Evolutionary conservation across 2,888 invertebrate genomes (phyloP).

Genomic region (Phrixothrix hirtus): DNA sequence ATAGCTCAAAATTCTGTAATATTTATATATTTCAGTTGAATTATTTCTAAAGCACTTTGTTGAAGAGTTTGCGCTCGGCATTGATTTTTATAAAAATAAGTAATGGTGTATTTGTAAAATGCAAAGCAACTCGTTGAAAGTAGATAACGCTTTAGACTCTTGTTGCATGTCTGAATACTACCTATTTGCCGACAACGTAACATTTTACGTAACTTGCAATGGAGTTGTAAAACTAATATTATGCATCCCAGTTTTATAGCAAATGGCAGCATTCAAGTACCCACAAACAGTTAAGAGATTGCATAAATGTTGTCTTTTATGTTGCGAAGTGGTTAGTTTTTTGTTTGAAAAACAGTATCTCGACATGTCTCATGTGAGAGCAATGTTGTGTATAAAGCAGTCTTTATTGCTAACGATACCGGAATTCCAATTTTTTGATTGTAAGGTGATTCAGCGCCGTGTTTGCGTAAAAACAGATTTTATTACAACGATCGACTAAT

Average conservation of each 20-base stretch:
- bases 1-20: background rate
- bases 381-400: too few relatives aligned
- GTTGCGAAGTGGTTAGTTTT: background rate
- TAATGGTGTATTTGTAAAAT: too few relatives aligned
- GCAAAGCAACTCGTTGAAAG: too few relatives aligned
- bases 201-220: slow-evolving; percentile 5
- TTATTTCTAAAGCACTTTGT: too few relatives aligned
- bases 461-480: too few relatives aligned
- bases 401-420: background rate
- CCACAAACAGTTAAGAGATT: background rate
- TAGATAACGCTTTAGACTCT: too few relatives aligned
- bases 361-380: background rate
- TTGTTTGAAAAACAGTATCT: background rate
- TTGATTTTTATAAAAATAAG: too few relatives aligned
- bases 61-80: background rate
- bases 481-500: too few relatives aligned
- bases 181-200: slow-evolving; percentile 8
- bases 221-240: slow-evolving; percentile 6
- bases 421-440: too few relatives aligned
- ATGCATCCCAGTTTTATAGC: slow-evolving; percentile 5
- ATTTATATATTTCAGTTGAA: background rate
- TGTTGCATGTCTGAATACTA: background rate
- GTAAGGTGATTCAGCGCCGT: too few relatives aligned
- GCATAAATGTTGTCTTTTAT: background rate
- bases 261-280: slow-evolving; percentile 8